A percentile compares a stretch with the other conserved stretches of the same genome.
Conservation (phyloP, 2,888 invertebrate genomes). For the Hypercompe scribonia region DNA sequence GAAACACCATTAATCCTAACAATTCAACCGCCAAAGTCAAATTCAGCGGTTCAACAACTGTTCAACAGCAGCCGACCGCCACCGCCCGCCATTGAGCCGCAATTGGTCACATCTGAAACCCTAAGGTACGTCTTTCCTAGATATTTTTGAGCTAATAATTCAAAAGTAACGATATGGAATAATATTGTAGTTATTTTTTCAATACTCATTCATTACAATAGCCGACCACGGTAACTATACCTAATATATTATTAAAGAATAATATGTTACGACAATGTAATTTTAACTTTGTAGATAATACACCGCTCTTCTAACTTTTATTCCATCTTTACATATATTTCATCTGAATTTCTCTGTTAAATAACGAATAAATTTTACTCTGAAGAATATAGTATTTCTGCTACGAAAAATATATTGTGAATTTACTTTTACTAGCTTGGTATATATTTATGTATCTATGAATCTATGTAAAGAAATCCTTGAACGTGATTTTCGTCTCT, state of each 20-base stretch:
- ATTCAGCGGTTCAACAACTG: slow-evolving; percentile 94
- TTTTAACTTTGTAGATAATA: too few relatives aligned
- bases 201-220: background rate
- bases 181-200: background rate
- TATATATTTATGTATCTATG: too few relatives aligned
- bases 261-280: background rate
- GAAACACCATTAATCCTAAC: slow-evolving; percentile 76
- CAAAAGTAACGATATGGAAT: background rate
- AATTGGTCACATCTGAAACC: slow-evolving; percentile 91
- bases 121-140: slow-evolving; percentile 76
- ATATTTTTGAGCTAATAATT: background rate
- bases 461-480: too few relatives aligned
- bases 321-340: background rate
- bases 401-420: background rate
- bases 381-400: background rate
- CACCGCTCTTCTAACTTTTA: background rate
- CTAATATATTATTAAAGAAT: background rate
- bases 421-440: too few relatives aligned
- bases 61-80: slow-evolving; percentile 91
- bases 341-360: background rate
- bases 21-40: slow-evolving; percentile 84
- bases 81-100: slow-evolving; percentile 81
- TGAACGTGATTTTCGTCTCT: too few relatives aligned
- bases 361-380: background rate
- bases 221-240: background rate